Conservation (phyloP, 2,113 vertebrate genomes). For the Microtus oregoni region DNA sequence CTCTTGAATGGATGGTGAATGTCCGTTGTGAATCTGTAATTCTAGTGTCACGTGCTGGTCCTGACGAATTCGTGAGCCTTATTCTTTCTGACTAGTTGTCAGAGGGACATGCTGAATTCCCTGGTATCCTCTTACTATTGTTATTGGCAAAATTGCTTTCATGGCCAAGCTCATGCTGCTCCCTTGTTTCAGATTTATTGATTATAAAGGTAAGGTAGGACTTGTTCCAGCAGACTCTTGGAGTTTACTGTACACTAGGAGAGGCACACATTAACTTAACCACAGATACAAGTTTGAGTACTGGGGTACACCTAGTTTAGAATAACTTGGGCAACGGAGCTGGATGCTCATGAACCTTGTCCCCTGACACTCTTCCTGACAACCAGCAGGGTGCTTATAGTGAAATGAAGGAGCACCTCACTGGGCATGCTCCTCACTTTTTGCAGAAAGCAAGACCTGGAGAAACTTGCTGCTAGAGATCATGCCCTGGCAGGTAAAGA, state of each 20-base stretch:
- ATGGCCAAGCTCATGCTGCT: not conserved
- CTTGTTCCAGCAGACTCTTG: not conserved
- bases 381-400: not conserved
- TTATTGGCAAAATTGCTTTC: not conserved
- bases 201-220: not conserved
- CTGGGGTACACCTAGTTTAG: not conserved
- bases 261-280: not conserved
- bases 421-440: not conserved
- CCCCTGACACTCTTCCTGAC: not conserved
- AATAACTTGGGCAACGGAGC: not conserved
- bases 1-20: not conserved
- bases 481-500: not conserved
- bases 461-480: not conserved
- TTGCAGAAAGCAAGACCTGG: not conserved
- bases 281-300: not conserved
- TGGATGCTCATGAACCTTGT: not conserved
- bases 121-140: not conserved
- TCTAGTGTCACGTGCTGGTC: not conserved
- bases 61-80: not conserved
- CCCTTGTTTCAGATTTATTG: not conserved
- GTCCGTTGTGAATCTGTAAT: not conserved
- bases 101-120: constrained; percentile 11
- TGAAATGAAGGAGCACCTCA: not conserved
- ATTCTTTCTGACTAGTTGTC: not conserved
- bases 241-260: not conserved